Evolutionary conservation across 1,140 invertebrate genomes (phyloP).

Genomic region (Ceratosolen fusciceps): DNA sequence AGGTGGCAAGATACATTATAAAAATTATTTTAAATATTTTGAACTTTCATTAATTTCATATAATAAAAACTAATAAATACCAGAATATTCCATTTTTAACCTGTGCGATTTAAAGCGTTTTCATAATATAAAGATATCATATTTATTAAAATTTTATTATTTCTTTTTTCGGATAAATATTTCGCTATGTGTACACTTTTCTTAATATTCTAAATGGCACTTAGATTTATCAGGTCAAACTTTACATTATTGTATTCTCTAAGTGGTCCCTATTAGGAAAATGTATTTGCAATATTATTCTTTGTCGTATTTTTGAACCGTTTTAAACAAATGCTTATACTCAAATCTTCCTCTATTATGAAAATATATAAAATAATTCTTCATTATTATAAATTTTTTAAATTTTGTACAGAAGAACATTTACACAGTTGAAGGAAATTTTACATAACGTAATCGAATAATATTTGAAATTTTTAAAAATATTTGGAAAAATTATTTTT

Average conservation of each 20-base stretch:
- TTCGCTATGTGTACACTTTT: background rate
- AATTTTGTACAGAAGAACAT: too few relatives aligned
- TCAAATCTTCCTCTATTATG: background rate
- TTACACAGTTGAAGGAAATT: background rate
- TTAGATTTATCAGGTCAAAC: background rate
- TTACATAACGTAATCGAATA: slow-evolving; percentile 19
- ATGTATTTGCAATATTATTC: slow-evolving; percentile 55
- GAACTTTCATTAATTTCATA: too few relatives aligned
- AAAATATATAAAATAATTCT: slow-evolving; percentile 13
- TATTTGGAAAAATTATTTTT: too few relatives aligned
- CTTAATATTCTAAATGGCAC: slow-evolving; percentile 25
- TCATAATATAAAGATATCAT: too few relatives aligned
- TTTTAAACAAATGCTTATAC: background rate
- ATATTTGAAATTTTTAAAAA: background rate
- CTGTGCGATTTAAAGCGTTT: too few relatives aligned
- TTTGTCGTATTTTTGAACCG: background rate
- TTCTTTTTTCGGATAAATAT: background rate
- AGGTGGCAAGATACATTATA: too few relatives aligned
- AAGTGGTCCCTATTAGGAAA: slow-evolving; percentile 66
- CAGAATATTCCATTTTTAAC: background rate
- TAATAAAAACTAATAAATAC: too few relatives aligned
- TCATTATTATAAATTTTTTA: too few relatives aligned
- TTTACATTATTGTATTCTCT: slow-evolving; percentile 53
- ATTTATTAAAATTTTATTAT: background rate
- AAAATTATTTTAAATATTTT: too few relatives aligned